These are phyloP conservation scores for Lacanobia oleracea DNA, from an alignment of 2,888 invertebrate species.

Conservation along the genomic window DNA sequence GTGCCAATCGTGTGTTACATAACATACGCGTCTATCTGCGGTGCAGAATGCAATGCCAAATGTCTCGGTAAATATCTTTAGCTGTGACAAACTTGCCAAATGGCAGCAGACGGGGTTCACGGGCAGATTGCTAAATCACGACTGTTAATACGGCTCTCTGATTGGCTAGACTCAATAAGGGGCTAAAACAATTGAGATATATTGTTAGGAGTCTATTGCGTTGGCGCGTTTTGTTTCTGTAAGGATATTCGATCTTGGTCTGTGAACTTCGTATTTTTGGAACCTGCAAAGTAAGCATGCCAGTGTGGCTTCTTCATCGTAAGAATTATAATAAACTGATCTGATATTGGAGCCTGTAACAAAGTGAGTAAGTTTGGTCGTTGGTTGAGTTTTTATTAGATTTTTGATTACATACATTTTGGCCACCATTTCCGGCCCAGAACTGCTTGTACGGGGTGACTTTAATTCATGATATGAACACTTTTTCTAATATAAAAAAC, in stretches of 20 bases:
- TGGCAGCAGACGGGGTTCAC: slow-evolving; percentile 72
- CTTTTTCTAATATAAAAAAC: no score
- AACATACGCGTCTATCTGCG: slow-evolving; percentile 50
- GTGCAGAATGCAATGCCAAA: slow-evolving; percentile 68
- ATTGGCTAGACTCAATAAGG: slow-evolving; percentile 39
- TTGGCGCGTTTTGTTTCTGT: neutral
- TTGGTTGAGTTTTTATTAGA: no score
- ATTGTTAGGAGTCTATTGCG: slow-evolving; percentile 1
- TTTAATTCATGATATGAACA: neutral
- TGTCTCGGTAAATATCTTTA: slow-evolving; percentile 70
- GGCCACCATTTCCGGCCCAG: no score
- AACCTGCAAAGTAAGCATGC: neutral
- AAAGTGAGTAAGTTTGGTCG: no score
- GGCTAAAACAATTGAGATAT: slow-evolving; percentile 36
- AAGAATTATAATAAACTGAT: neutral
- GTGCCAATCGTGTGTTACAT: slow-evolving; percentile 54
- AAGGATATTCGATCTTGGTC: neutral
- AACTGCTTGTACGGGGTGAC: neutral
- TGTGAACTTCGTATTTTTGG: neutral
- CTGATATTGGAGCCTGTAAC: neutral
- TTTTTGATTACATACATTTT: no score
- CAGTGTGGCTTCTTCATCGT: neutral
- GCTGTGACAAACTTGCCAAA: slow-evolving; percentile 74
- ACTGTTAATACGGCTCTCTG: slow-evolving; percentile 4
- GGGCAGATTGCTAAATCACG: slow-evolving; percentile 70